Evolutionary conservation across 2,113 vertebrate species (phyloP).

Genomic region (Chlorodrepanis virens): DNA sequence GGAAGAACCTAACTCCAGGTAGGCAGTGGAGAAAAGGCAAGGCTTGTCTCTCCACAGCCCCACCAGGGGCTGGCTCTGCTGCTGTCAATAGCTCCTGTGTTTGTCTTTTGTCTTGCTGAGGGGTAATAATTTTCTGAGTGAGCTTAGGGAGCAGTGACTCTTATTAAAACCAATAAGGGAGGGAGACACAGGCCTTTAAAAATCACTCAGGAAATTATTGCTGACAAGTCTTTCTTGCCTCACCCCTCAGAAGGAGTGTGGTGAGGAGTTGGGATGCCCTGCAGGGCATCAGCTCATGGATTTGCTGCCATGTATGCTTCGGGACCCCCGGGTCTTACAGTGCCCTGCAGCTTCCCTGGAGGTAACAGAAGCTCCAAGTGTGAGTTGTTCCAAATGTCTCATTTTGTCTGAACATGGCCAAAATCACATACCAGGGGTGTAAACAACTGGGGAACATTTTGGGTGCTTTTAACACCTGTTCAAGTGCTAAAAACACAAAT

Average conservation of each 20-base stretch:
- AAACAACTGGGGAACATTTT: neutral
- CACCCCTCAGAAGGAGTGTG: neutral
- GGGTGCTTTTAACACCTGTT: neutral
- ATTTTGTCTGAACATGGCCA: neutral
- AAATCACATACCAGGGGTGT: neutral
- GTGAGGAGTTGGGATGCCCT: neutral
- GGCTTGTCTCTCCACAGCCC: neutral
- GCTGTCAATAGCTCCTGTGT: slow-evolving; percentile 69
- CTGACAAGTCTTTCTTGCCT: slow-evolving; percentile 58
- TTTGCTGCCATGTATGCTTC: neutral
- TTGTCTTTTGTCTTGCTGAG: slow-evolving; percentile 75
- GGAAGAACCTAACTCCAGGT: neutral
- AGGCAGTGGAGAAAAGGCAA: neutral
- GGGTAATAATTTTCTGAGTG: slow-evolving; percentile 75
- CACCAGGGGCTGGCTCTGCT: slow-evolving; percentile 29
- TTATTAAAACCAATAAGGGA: slow-evolving; percentile 74
- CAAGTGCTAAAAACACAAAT: neutral
- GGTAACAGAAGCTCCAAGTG: neutral
- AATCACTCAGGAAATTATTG: slow-evolving; percentile 66
- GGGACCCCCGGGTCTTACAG: neutral
- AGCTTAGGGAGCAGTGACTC: slow-evolving; percentile 70
- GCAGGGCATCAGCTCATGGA: neutral
- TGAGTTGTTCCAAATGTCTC: neutral
- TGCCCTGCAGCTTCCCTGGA: neutral
- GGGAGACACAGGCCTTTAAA: slow-evolving; percentile 62